Conservation (phyloP, 2,888 invertebrate species). For the Tetropium fuscum region DNA sequence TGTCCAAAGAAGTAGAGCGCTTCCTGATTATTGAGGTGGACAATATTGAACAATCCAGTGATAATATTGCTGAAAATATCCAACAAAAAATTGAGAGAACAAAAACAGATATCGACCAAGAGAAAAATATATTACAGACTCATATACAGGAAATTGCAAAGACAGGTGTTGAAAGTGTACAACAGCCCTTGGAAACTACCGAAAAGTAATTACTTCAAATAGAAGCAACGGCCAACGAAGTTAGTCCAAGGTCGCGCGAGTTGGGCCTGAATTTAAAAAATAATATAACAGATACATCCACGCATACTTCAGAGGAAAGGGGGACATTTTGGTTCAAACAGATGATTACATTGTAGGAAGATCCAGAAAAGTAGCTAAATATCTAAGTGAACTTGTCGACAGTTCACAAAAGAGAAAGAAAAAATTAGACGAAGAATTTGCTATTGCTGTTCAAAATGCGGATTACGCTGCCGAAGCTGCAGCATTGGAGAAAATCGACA, state of each 20-base stretch:
- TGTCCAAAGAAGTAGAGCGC: constrained; percentile 37
- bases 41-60: neutral
- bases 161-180: too few species aligned
- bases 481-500: constrained; percentile 17
- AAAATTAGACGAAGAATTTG: constrained; percentile 15
- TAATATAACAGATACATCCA: neutral
- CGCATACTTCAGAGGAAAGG: constrained; percentile 27
- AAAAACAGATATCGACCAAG: neutral
- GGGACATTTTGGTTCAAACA: constrained; percentile 16
- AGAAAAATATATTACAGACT: too few species aligned
- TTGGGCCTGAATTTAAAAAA: neutral
- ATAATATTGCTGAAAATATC: neutral
- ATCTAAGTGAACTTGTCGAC: constrained; percentile 19
- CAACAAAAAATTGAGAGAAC: neutral
- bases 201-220: neutral
- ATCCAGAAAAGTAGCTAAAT: constrained; percentile 35
- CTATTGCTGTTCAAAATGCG: constrained; percentile 39
- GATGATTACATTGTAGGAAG: constrained; percentile 37
- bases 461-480: constrained; percentile 28
- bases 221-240: neutral
- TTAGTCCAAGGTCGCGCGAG: neutral
- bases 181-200: neutral
- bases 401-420: neutral
- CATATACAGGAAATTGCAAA: too few species aligned
- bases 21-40: constrained; percentile 20